These are phyloP conservation scores for Embiotoca jacksoni DNA, from an alignment of 2,113 vertebrate genomes.

Conservation along the genomic window DNA sequence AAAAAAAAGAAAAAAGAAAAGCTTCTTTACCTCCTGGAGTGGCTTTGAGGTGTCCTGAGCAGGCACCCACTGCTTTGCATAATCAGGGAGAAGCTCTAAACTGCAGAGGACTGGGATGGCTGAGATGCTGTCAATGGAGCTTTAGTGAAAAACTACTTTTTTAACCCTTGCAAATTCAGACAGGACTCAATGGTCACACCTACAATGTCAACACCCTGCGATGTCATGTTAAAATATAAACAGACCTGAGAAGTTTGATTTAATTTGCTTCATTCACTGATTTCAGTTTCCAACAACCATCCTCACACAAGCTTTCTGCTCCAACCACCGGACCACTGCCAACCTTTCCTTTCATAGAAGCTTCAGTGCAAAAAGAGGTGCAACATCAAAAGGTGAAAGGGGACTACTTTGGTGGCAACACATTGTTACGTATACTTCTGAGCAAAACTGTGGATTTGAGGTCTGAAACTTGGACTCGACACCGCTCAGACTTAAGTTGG, in stretches of 20 bases:
- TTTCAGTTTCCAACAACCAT: neutral
- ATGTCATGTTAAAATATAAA: conserved; percentile 12
- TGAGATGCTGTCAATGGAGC: conserved; percentile 52
- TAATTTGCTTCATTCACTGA: neutral
- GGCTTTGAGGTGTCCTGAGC: conserved; percentile 73
- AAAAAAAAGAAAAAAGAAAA: conserved; percentile 60
- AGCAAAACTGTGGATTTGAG: too few relatives aligned
- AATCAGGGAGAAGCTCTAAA: conserved; percentile 71
- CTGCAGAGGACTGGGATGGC: conserved; percentile 48
- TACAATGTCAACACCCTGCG: conserved; percentile 8
- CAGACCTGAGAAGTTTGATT: neutral
- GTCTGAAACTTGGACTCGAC: too few relatives aligned
- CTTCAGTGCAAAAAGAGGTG: neutral
- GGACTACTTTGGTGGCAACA: too few relatives aligned
- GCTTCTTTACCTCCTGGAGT: conserved; percentile 74
- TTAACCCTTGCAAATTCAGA: conserved; percentile 33
- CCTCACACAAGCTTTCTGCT: neutral
- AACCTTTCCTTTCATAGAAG: neutral
- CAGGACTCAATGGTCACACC: neutral
- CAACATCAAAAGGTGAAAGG: neutral
- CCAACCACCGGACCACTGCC: neutral
- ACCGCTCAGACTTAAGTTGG: too few relatives aligned
- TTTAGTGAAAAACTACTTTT: conserved; percentile 41
- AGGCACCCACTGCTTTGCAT: conserved; percentile 74
- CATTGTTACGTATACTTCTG: too few relatives aligned